These are phyloP conservation scores for Lemur catta DNA, from an alignment of 2,797 vertebrate genomes.

Conservation along the genomic window DNA sequence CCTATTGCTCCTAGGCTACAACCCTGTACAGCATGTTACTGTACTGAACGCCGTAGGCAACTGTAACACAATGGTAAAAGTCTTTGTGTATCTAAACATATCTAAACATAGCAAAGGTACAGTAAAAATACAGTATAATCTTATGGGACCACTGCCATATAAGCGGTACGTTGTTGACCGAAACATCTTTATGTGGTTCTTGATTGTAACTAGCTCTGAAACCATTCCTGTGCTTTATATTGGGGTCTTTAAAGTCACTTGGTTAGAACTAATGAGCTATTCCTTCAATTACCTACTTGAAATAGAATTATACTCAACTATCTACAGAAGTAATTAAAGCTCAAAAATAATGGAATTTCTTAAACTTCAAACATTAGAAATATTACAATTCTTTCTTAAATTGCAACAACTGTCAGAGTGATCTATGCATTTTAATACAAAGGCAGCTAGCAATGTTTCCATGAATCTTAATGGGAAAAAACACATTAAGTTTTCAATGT, in stretches of 20 bases:
- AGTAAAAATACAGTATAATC: background rate
- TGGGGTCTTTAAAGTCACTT: background rate
- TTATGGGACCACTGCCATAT: background rate
- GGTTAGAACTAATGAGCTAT: constrained; percentile 40
- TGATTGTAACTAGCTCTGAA: background rate
- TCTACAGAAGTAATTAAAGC: background rate
- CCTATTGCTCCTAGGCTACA: background rate
- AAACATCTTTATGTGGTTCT: background rate
- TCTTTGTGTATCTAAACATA: background rate
- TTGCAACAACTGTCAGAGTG: background rate
- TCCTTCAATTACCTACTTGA: background rate
- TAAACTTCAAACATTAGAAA: constrained; percentile 48
- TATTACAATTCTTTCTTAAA: constrained; percentile 49
- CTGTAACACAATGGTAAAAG: background rate
- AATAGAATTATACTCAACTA: constrained; percentile 51
- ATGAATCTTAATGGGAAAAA: background rate
- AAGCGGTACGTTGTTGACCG: background rate
- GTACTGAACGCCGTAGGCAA: background rate
- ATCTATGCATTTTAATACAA: constrained; percentile 37
- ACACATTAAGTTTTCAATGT: constrained; percentile 17
- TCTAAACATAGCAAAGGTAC: background rate
- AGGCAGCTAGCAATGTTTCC: background rate
- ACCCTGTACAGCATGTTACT: background rate
- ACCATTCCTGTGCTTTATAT: background rate
- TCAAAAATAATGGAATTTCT: background rate